Percentiles rank a stretch among this genome's conserved stretches.
Evolutionary conservation across 2,797 vertebrate genomes (phyloP).

Genomic region (Poecilia picta): DNA sequence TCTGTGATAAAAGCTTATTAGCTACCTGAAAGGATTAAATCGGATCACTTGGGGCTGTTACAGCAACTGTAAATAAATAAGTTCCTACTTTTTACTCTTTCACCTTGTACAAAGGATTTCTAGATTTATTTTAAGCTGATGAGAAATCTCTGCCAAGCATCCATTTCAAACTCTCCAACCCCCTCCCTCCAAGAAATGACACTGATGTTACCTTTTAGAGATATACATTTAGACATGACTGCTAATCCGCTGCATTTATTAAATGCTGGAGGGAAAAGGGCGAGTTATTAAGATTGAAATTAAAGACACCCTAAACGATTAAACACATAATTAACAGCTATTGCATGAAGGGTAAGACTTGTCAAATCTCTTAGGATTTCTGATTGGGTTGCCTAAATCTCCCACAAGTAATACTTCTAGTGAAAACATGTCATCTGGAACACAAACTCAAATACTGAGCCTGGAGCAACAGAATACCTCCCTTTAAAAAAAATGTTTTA

Average conservation of each 20-base stretch:
- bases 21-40: constrained; percentile 66
- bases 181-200: constrained; percentile 60
- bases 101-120: constrained; percentile 51
- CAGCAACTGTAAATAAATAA: constrained; percentile 57
- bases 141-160: constrained; percentile 41
- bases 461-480: constrained; percentile 28
- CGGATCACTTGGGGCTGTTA: constrained; percentile 51
- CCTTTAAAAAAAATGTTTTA: constrained; percentile 4
- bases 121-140: constrained; percentile 40
- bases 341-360: constrained; percentile 70
- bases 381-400: constrained; percentile 52
- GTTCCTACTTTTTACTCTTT: constrained; percentile 36
- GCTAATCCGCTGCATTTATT: constrained; percentile 64
- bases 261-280: constrained; percentile 65
- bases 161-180: constrained; percentile 23
- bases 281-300: constrained; percentile 72
- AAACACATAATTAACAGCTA: constrained; percentile 74
- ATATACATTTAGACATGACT: constrained; percentile 66
- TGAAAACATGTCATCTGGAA: constrained; percentile 49
- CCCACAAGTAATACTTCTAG: constrained; percentile 50
- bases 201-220: constrained; percentile 68
- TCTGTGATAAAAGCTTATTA: constrained; percentile 67
- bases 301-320: constrained; percentile 74
- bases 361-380: constrained; percentile 63
- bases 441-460: constrained; percentile 17